Base-by-base conservation (phyloP, 2,888 invertebrate species). In the Orthosia cruda region DNA sequence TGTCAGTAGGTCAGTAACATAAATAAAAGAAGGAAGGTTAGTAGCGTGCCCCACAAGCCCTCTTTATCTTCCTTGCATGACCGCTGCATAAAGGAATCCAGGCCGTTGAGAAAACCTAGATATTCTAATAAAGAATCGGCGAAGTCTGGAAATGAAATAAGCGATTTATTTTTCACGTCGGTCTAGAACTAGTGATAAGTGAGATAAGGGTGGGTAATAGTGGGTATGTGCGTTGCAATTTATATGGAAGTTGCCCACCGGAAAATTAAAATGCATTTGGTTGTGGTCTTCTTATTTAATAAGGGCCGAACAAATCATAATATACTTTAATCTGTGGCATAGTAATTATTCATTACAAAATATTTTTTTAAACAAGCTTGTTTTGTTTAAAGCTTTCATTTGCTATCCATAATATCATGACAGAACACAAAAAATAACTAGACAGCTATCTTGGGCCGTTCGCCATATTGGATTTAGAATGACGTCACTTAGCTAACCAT, bases 21-120 rank as follows among this genome's bases (percentile, higher is more conserved):
- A 40, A 9, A 40, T 40, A 40, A 9, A 40, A 9, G 40, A 40
- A 40, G 1, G 40, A 40, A 40, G 77, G 77, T 74, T 81, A 49
- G 59, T 7, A 4, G 23, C 15, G 40, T 0, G 40, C 26, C 49
- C 64, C 62, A 50, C 61, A 73, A 74, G 7, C 45, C 54, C 62
- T 26, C 65, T 83, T 68, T 63, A 69, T 71, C 58, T 84, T 64
- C 55, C 57, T 67, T 71, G 26, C 54, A 69, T 65, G 68, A 74
- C 71, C 20, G 50, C 49, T 74, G 76, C 71, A 81, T 77, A 83
- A 74, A 84, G 54, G 69, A 77, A 81, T 72, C 54, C 50, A 72
- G 61, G 67, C 26, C 69, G 55, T 58, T 55, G 77, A 59, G 45
- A 76, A 70, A 83, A 55, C 32, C 71, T 71, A 45, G 50, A 74